A percentile compares a stretch with the other conserved stretches of the same genome.
These are phyloP conservation scores for Nannobrachium achirus DNA, from an alignment of 2,113 vertebrate genomes.

Conservation along the genomic window DNA sequence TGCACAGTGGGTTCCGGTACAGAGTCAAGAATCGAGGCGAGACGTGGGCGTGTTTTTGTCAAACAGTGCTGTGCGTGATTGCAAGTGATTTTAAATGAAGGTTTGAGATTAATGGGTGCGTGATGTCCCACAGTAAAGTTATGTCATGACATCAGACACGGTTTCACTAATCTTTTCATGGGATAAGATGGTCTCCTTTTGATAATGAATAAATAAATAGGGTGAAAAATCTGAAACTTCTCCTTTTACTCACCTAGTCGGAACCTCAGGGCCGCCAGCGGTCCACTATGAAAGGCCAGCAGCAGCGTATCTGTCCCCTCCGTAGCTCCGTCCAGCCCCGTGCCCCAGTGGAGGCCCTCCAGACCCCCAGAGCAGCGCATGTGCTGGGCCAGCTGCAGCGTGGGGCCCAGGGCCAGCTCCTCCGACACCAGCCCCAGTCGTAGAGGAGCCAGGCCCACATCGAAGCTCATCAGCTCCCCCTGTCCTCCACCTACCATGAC, in stretches of 20 bases:
- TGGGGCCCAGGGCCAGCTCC: constrained; percentile 77
- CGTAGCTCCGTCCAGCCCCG: constrained; percentile 54
- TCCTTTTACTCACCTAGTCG: constrained; percentile 88
- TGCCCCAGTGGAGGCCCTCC: constrained; percentile 84
- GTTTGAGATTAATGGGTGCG: not conserved
- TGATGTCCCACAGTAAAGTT: not conserved
- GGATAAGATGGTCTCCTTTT: too few relatives aligned
- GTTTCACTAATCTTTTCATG: too few relatives aligned
- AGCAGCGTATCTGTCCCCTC: constrained; percentile 76
- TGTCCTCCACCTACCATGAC: constrained; percentile 85
- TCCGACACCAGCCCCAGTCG: constrained; percentile 86
- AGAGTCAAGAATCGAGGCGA: constrained; percentile 20
- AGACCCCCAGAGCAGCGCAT: constrained; percentile 84
- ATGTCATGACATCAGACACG: too few relatives aligned
- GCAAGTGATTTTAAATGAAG: too few relatives aligned
- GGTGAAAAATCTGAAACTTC: too few relatives aligned
- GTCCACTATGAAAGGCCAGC: constrained; percentile 87
- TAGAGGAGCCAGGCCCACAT: constrained; percentile 87
- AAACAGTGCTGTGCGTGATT: not conserved
- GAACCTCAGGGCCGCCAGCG: constrained; percentile 86
- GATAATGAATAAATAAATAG: too few relatives aligned
- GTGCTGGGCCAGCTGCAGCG: constrained; percentile 82
- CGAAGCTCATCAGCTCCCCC: constrained; percentile 91
- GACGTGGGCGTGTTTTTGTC: constrained; percentile 12
- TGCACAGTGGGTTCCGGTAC: constrained; percentile 36